Conservation (phyloP, 2,888 invertebrate genomes). For the Lasioglossum vierecki region DNA sequence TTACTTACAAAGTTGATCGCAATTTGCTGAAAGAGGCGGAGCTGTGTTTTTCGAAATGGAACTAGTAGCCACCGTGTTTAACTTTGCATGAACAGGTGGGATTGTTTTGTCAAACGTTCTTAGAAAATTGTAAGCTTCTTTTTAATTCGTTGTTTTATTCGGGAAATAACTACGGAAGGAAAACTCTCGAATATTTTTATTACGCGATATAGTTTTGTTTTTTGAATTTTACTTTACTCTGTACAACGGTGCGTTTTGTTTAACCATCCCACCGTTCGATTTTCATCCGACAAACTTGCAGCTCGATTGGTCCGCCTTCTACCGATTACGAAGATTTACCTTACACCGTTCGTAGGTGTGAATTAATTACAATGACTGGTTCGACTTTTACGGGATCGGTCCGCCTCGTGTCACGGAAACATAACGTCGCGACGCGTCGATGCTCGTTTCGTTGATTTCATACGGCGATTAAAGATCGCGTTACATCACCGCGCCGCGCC, state of each 20-base stretch:
- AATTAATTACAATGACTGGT: slow-evolving; percentile 43
- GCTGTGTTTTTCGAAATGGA: too few species aligned
- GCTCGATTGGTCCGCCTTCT: neutral
- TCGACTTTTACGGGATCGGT: slow-evolving; percentile 21
- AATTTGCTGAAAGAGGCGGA: too few species aligned
- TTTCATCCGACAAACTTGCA: neutral
- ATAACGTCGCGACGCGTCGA: slow-evolving; percentile 32
- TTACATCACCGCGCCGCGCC: slow-evolving; percentile 19
- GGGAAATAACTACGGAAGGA: too few species aligned
- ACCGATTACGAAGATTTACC: slow-evolving; percentile 2
- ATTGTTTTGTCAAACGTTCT: too few species aligned
- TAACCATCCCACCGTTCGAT: neutral
- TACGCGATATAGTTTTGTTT: too few species aligned
- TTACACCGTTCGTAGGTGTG: slow-evolving; percentile 39
- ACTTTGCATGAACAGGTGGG: too few species aligned
- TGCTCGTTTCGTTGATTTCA: slow-evolving; percentile 46
- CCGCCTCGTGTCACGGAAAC: slow-evolving; percentile 38
- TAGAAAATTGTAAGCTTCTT: too few species aligned
- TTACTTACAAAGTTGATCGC: neutral
- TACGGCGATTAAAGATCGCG: slow-evolving; percentile 45
- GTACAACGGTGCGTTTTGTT: neutral
- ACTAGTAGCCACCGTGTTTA: too few species aligned
- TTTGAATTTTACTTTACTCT: too few species aligned
- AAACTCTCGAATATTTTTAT: too few species aligned
- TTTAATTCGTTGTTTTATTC: too few species aligned